Evolutionary conservation across 2,113 vertebrate species (phyloP).

Genomic region (Saccopteryx leptura): DNA sequence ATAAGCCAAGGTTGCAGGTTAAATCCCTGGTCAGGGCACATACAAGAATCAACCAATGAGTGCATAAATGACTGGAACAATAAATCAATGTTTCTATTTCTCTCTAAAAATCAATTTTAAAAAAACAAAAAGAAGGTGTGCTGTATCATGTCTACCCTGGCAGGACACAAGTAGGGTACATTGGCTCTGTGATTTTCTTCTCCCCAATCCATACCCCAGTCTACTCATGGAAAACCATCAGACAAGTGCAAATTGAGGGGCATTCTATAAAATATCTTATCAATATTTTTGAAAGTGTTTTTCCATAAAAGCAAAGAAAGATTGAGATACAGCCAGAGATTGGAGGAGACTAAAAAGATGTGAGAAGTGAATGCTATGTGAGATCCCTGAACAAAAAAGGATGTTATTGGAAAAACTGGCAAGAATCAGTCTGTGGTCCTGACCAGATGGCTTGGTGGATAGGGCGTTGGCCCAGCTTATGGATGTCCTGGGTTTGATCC

Average conservation of each 20-base stretch:
- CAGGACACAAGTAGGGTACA: too few relatives aligned
- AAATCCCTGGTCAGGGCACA: too few relatives aligned
- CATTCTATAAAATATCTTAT: neutral
- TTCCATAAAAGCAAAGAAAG: neutral
- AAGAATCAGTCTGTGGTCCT: neutral
- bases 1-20: too few relatives aligned
- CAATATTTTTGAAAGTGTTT: neutral
- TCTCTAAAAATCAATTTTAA: too few relatives aligned
- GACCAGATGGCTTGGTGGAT: too few relatives aligned
- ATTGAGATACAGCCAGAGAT: neutral
- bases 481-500: too few relatives aligned
- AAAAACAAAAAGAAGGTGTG: neutral
- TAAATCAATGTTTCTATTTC: too few relatives aligned
- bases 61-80: too few relatives aligned
- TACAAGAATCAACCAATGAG: too few relatives aligned
- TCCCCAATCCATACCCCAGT: neutral
- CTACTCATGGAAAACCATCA: neutral
- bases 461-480: too few relatives aligned
- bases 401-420: neutral
- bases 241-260: neutral
- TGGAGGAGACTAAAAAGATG: neutral
- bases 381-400: neutral
- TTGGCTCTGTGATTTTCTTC: neutral
- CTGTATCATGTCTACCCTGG: neutral
- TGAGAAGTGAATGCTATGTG: neutral